These are phyloP conservation scores for Allolobophora icterica DNA, from an alignment of 2,888 invertebrate species.

Conservation along the genomic window DNA sequence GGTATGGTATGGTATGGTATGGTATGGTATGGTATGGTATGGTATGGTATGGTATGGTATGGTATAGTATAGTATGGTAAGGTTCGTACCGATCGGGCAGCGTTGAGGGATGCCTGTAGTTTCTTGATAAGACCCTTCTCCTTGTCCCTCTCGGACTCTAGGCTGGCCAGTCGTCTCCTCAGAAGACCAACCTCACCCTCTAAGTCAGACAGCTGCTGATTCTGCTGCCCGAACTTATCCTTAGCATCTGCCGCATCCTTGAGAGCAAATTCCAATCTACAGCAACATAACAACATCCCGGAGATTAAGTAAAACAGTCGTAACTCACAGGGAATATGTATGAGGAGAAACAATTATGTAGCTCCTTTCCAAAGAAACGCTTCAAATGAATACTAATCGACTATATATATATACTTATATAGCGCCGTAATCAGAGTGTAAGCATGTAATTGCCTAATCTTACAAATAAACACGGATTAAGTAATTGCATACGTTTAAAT, in stretches of 20 bases:
- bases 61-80: background rate
- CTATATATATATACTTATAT: too few relatives aligned
- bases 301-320: background rate
- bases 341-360: too few relatives aligned
- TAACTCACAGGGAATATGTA: too few relatives aligned
- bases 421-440: too few relatives aligned
- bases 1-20: too few relatives aligned
- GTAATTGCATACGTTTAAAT: too few relatives aligned
- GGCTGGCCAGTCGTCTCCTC: conserved; percentile 59
- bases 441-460: too few relatives aligned
- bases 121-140: conserved; percentile 63
- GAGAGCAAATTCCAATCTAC: conserved; percentile 32
- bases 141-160: conserved; percentile 59
- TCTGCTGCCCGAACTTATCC: conserved; percentile 53
- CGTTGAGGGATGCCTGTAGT: conserved; percentile 58
- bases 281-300: background rate
- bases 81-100: conserved; percentile 56
- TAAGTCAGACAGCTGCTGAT: conserved; percentile 65
- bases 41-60: background rate
- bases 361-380: too few relatives aligned
- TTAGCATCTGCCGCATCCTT: background rate
- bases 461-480: too few relatives aligned
- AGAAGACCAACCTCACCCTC: conserved; percentile 67
- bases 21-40: too few relatives aligned
- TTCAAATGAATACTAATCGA: too few relatives aligned